Base-by-base conservation (phyloP, 2,888 invertebrate genomes). In the Carcina quercana region DNA sequence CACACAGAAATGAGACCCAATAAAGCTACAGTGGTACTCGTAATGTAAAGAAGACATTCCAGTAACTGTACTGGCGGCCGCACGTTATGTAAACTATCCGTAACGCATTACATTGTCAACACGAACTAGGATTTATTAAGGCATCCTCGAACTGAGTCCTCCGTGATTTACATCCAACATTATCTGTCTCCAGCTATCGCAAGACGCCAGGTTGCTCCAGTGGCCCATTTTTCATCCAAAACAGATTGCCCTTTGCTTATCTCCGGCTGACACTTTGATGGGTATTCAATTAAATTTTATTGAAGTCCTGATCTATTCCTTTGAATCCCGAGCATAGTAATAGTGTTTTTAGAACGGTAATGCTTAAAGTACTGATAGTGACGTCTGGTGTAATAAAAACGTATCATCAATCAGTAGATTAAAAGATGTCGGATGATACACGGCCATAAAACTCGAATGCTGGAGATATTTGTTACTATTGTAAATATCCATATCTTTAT, bases 281-380 rank as follows among this genome's bases (percentile, higher is more conserved):
- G 53, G 49, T 47, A 42, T 57, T 46, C 51, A 53, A 54, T 56
- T 55, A 55, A 54, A 53, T 51, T 59, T 60, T 61, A 63, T 59
- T 53, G 45, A 49, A 51, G 47, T 50, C 47, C 43, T 50, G 48
- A 50, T 50, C 50, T 49, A 47, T 52, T 53, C 45, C 40, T 45
- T 50, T 48, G 32, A 41, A 45, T 47, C 47, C 45, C 36, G 6
- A 22, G 12, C 4, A 5, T 5, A 14, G 29, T 21, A 10, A 27
- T 4, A 29, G 29, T 30, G 34, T 34, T 43, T 33, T 33, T 25
- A 32, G 20, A 20, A 28, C 32, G 30, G 21, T 37, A 17, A 20
- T 26, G 15, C 21, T 32, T 30, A 29, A 34, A 30, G 30, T 40
- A 43, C 42, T 40, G 36, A 33, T 28, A 39, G 35, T 45, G 38